Base-by-base conservation (phyloP, 1,140 invertebrate species). In the Samia ricini region DNA sequence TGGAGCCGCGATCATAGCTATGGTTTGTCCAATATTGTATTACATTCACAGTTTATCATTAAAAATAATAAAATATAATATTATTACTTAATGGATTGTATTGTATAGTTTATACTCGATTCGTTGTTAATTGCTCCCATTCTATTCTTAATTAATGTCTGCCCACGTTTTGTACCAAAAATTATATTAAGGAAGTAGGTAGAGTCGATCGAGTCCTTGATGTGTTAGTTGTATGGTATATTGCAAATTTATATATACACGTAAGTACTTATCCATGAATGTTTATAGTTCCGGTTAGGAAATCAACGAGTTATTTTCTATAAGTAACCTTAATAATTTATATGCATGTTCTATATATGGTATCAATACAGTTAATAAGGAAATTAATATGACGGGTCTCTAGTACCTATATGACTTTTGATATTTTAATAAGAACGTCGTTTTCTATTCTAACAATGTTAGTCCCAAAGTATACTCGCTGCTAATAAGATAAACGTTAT, bases 111-210 rank as follows among this genome's bases (percentile, higher is more conserved):
- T 42, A 42, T 15, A 42, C 33, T 42, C n/a, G 4, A 42, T 12
- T 42, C 33, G 1, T 15, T 42, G n/a, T 42, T 4, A 42, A 42
- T 42, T 42, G 33, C 33, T 42, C 7, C n/a, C 33, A 15, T 12
- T 42, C 33, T 15, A 42, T 15, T 42, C n/a, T n/a, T 42, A 15
- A 42, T 42, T 42, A 42, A 19, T 48, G 21, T 18, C 18, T 56
- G 10, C 36, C 21, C 18, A 36, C 52, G 52, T 24, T 33, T 19
- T 51, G 7, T 58, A 7, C 29, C 36, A 22, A 58, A 19, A 36
- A 18, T 12, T 26, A 52, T 42, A 42, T 60, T 66, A 56, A 66
- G 64, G 64, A 66, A 66, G 61, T 66, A 20, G 36, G 61, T 66
- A 20, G 36, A 33, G 51, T 61, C 36, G 33, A 42, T 3, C 33